These are phyloP conservation scores for Mormyrops boulengeri DNA, from an alignment of 2,797 vertebrate species.

Conservation along the genomic window DNA sequence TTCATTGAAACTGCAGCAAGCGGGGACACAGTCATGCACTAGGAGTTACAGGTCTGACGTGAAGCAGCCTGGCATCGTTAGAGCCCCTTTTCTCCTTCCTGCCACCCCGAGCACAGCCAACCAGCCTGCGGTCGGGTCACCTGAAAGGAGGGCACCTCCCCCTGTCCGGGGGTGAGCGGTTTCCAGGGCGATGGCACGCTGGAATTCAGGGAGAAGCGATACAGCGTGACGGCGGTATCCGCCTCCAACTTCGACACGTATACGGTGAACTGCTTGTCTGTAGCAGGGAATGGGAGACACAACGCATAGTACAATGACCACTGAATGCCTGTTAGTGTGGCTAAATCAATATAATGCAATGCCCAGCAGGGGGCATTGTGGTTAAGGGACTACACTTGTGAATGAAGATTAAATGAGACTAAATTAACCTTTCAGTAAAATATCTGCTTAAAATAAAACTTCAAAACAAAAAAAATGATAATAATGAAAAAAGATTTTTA, in stretches of 20 bases:
- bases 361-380: neutral
- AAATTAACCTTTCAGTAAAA: neutral
- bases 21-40: neutral
- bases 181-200: conserved; percentile 78
- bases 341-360: neutral
- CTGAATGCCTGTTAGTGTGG: neutral
- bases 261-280: conserved; percentile 77
- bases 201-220: conserved; percentile 83
- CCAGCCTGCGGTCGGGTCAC: conserved; percentile 49
- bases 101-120: neutral
- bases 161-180: conserved; percentile 61
- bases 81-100: neutral
- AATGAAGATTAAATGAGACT: neutral
- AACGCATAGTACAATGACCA: neutral
- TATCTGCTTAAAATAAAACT: neutral
- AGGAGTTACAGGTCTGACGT: no score
- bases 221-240: conserved; percentile 65
- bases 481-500: neutral
- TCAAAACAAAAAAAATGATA: neutral
- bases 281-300: conserved; percentile 13
- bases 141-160: conserved; percentile 88
- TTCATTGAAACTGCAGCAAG: neutral
- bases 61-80: neutral
- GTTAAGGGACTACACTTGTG: neutral
- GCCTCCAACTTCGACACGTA: conserved; percentile 78